These are phyloP conservation scores for Crossaster papposus DNA, from an alignment of 53 echinoderm and acorn worm genomes.

Conservation along the genomic window DNA sequence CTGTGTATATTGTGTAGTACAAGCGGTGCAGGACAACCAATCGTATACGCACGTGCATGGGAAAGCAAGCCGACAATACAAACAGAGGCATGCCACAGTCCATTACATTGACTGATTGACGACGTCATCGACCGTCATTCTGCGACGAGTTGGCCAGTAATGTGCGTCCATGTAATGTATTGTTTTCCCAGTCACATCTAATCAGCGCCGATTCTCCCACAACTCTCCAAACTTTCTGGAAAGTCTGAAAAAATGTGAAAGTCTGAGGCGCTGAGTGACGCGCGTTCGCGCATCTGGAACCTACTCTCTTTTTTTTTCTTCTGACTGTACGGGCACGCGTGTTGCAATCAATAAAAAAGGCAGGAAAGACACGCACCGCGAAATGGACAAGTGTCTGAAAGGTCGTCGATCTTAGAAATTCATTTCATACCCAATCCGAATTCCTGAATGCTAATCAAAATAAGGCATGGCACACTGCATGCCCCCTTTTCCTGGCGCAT, in stretches of 20 bases:
- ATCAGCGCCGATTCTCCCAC: neutral
- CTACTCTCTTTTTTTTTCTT: neutral
- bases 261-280: neutral
- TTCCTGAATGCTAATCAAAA: neutral
- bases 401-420: neutral
- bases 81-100: slow-evolving; percentile 3
- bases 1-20: neutral
- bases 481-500: neutral
- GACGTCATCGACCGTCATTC: slow-evolving; percentile 4
- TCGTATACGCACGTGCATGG: neutral
- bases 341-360: neutral
- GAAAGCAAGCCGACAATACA: neutral
- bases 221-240: neutral
- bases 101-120: slow-evolving; percentile 8
- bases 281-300: neutral
- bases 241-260: neutral
- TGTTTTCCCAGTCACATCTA: slow-evolving; percentile 3
- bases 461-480: neutral
- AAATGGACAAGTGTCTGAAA: neutral
- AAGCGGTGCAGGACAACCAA: neutral
- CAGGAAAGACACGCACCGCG: neutral
- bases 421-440: neutral
- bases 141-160: neutral
- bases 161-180: neutral
- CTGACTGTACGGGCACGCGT: neutral